A percentile compares a stretch with the other conserved stretches of the same genome.
phyloP scores from a whole-genome alignment of 2,888 invertebrate genomes.

The Leucophora obtusa region DNA sequence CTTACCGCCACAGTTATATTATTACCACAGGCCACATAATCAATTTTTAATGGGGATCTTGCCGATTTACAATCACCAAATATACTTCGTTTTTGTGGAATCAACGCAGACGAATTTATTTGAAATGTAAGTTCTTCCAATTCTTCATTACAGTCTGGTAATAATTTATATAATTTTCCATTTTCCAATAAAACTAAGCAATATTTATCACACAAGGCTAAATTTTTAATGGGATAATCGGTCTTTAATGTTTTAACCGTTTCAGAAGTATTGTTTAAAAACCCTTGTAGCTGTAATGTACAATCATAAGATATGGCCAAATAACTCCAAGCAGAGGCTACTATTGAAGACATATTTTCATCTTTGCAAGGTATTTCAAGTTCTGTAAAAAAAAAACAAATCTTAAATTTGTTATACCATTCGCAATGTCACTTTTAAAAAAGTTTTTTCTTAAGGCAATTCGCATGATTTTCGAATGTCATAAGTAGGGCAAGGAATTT shows the following conservation, averaged over 20 bases:
- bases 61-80: conserved; percentile 66
- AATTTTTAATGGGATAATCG: conserved; percentile 65
- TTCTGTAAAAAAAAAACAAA: conserved; percentile 35
- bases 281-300: conserved; percentile 69
- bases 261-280: conserved; percentile 64
- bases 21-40: conserved; percentile 79
- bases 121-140: conserved; percentile 69
- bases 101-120: conserved; percentile 12
- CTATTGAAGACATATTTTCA: conserved; percentile 9
- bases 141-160: conserved; percentile 53
- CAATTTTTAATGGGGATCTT: conserved; percentile 70
- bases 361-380: conserved; percentile 8
- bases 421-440: no score
- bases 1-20: conserved; percentile 79
- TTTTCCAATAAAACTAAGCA: conserved; percentile 72
- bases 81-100: conserved; percentile 69
- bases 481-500: no score
- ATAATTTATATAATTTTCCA: conserved; percentile 72
- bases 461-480: no score
- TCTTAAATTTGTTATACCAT: no score
- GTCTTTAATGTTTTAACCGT: conserved; percentile 65
- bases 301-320: conserved; percentile 69
- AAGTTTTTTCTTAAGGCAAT: no score
- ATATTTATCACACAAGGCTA: conserved; percentile 71
- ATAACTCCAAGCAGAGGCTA: conserved; percentile 72